Evolutionary conservation across 1,140 invertebrate genomes (phyloP).

Genomic region (Oryctes rhinoceros): DNA sequence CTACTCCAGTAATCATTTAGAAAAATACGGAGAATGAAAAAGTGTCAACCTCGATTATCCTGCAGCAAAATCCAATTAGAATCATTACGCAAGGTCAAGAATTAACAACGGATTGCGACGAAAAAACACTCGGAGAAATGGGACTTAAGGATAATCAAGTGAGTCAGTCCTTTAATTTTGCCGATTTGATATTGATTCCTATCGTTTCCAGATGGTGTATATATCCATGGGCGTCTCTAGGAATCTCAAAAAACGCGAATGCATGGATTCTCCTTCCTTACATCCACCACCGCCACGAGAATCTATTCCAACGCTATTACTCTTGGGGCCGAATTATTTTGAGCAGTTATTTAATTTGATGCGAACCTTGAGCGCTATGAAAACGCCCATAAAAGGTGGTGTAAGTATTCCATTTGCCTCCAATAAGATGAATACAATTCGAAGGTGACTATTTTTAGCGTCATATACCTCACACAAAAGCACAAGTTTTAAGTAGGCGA

Average conservation of each 20-base stretch:
- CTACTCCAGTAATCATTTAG: constrained; percentile 41
- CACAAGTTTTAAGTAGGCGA: constrained; percentile 85
- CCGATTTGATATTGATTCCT: constrained; percentile 5
- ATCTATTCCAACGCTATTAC: constrained; percentile 82
- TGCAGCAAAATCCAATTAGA: constrained; percentile 66
- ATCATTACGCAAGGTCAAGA: constrained; percentile 96
- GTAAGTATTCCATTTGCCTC: constrained; percentile 59
- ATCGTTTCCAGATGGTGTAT: constrained; percentile 76
- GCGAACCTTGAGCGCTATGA: constrained; percentile 87
- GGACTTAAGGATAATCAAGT: constrained; percentile 88
- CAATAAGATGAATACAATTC: neutral
- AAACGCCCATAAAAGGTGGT: constrained; percentile 73
- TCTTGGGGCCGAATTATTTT: constrained; percentile 87
- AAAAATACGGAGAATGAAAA: constrained; percentile 46
- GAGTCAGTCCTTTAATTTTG: constrained; percentile 18
- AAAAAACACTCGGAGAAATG: constrained; percentile 87
- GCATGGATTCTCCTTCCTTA: constrained; percentile 77
- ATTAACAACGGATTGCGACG: constrained; percentile 91
- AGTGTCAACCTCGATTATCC: constrained; percentile 11
- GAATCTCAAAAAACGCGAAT: constrained; percentile 76
- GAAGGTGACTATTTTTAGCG: constrained; percentile 63
- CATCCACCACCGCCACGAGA: constrained; percentile 82
- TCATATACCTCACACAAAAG: constrained; percentile 86
- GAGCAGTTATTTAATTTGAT: constrained; percentile 89
- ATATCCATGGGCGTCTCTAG: constrained; percentile 84